These are phyloP conservation scores for Morinoia aosen DNA, from an alignment of 2,888 invertebrate genomes.

Conservation along the genomic window DNA sequence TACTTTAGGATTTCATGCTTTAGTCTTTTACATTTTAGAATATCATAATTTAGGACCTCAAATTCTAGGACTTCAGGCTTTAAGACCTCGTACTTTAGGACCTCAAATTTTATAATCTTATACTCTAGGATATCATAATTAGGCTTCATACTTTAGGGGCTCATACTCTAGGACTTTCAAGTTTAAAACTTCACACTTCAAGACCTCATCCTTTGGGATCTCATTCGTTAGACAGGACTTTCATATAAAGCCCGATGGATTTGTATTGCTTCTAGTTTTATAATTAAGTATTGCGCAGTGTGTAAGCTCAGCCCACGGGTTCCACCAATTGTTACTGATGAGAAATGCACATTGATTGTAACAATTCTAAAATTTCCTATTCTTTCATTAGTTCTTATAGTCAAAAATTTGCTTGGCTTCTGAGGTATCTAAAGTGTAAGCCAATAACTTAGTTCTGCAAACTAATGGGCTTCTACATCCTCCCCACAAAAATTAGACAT, in stretches of 20 bases:
- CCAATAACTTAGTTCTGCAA: neutral
- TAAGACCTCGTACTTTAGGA: no score
- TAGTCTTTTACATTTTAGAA: no score
- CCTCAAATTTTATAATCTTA: no score
- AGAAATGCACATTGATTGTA: neutral
- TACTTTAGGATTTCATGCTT: no score
- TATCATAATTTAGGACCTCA: no score
- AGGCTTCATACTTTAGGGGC: no score
- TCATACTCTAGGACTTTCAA: no score
- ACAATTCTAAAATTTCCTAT: neutral
- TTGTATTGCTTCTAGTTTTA: neutral
- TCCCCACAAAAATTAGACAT: neutral
- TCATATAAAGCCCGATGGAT: neutral
- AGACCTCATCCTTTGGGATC: no score
- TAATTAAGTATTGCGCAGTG: neutral
- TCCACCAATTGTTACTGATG: neutral
- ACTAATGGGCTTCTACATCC: neutral
- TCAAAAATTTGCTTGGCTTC: neutral
- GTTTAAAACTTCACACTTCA: no score
- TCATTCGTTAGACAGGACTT: no score
- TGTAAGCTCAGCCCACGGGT: neutral
- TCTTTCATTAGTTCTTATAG: neutral
- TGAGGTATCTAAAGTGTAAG: neutral
- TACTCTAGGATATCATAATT: no score
- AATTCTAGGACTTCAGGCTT: no score